phyloP scores from a whole-genome alignment of 2,113 vertebrate species.

The Mystacornis crossleyi region DNA sequence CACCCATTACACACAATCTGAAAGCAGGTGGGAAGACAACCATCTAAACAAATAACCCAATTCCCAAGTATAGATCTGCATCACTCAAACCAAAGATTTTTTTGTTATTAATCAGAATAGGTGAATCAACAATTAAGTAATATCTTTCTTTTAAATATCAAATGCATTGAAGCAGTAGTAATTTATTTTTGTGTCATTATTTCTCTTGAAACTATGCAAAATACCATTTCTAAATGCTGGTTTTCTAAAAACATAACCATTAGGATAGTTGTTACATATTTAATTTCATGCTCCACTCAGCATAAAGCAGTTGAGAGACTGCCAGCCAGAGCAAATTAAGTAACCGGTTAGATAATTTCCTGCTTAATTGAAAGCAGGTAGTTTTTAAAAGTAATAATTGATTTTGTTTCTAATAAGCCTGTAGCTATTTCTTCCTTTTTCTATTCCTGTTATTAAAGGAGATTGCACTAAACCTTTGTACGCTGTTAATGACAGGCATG shows the following conservation, averaged over 20 bases:
- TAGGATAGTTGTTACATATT: slow-evolving; percentile 80
- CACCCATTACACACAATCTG: neutral
- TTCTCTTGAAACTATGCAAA: slow-evolving; percentile 60
- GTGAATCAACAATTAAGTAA: slow-evolving; percentile 8
- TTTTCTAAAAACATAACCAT: slow-evolving; percentile 71
- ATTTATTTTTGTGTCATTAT: slow-evolving; percentile 57
- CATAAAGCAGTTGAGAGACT: slow-evolving; percentile 79
- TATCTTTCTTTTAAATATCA: slow-evolving; percentile 18
- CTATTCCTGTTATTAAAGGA: slow-evolving; percentile 51
- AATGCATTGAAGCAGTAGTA: slow-evolving; percentile 30
- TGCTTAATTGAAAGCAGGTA: slow-evolving; percentile 86
- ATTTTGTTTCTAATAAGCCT: slow-evolving; percentile 75
- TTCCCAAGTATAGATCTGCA: neutral
- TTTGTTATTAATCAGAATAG: slow-evolving; percentile 17
- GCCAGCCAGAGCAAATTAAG: slow-evolving; percentile 81
- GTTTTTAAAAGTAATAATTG: slow-evolving; percentile 81
- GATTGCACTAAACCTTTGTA: slow-evolving; percentile 46
- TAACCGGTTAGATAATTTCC: slow-evolving; percentile 82
- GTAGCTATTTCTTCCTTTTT: slow-evolving; percentile 61
- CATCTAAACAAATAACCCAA: neutral
- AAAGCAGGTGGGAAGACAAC: neutral
- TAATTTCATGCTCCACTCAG: slow-evolving; percentile 87
- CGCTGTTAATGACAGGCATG: neutral
- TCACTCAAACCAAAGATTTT: neutral
- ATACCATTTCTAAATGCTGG: slow-evolving; percentile 59